phyloP scores from a whole-genome alignment of 2,888 invertebrate genomes.

The Tetragonula carbonaria region DNA sequence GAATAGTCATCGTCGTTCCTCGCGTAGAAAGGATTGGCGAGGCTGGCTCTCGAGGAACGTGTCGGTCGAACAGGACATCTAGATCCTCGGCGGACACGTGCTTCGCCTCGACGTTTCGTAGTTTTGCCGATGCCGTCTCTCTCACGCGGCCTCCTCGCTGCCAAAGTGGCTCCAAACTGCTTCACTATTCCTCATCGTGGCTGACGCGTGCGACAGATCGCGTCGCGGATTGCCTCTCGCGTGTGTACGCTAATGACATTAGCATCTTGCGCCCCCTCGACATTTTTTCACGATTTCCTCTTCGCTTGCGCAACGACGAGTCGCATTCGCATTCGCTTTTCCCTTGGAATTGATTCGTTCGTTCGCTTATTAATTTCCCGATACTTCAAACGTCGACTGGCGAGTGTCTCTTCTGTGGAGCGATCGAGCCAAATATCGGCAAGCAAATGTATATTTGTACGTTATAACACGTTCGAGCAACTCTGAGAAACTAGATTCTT shows the following conservation, averaged over 20 bases:
- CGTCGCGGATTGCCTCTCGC: constrained; percentile 29
- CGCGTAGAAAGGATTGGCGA: constrained; percentile 71
- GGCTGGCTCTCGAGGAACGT: constrained; percentile 77
- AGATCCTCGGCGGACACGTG: constrained; percentile 75
- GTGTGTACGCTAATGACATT: constrained; percentile 12
- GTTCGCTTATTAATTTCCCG: too few relatives aligned
- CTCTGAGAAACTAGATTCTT: too few relatives aligned
- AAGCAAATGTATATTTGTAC: too few relatives aligned
- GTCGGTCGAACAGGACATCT: constrained; percentile 73
- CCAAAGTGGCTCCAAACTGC: constrained; percentile 49
- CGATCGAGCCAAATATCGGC: too few relatives aligned
- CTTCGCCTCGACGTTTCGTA: constrained; percentile 65
- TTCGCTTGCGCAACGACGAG: too few relatives aligned
- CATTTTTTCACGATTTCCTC: constrained; percentile 7
- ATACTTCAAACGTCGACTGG: too few relatives aligned
- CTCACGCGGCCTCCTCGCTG: constrained; percentile 18
- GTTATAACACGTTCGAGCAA: too few relatives aligned
- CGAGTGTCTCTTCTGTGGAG: too few relatives aligned
- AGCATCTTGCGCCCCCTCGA: not conserved
- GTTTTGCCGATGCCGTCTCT: not conserved
- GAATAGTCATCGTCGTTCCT: constrained; percentile 39
- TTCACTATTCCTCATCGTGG: constrained; percentile 29
- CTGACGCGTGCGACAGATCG: constrained; percentile 50
- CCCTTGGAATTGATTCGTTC: too few relatives aligned
- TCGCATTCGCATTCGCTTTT: too few relatives aligned